These are phyloP conservation scores for Sphaerodactylus townsendi DNA, from an alignment of 2,113 vertebrate genomes.

Conservation along the genomic window DNA sequence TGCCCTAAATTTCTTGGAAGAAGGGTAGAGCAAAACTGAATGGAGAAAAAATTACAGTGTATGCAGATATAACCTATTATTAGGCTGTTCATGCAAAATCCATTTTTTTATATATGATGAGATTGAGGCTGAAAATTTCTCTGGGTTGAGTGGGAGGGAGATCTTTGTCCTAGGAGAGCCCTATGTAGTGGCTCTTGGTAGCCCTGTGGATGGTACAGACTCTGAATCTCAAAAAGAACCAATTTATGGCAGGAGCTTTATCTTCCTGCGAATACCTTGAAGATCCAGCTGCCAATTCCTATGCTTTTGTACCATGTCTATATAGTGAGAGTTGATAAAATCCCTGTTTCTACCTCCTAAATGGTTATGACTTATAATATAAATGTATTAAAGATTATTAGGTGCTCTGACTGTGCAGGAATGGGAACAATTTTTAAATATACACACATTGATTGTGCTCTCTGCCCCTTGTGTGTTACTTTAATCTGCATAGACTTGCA, in stretches of 20 bases:
- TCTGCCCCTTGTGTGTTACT: not conserved
- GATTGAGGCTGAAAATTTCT: no score
- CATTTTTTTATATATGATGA: no score
- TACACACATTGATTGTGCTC: not conserved
- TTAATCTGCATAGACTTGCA: not conserved
- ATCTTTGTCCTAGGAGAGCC: no score
- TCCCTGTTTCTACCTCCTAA: not conserved
- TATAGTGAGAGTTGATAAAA: not conserved
- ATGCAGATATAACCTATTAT: no score
- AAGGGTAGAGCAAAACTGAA: no score
- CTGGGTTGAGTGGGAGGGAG: no score
- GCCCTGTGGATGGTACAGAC: not conserved
- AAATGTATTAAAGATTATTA: not conserved
- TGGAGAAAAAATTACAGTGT: no score
- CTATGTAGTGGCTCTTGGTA: no score
- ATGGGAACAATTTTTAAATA: not conserved
- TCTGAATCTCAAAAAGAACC: not conserved
- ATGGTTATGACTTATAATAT: not conserved
- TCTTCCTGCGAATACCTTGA: not conserved
- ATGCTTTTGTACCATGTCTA: not conserved
- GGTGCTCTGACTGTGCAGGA: not conserved
- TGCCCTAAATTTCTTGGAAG: no score
- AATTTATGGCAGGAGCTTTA: not conserved
- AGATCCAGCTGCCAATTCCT: not conserved
- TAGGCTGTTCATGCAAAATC: no score